Conservation (phyloP, 2,888 invertebrate genomes). For the Omphaloscelis lunosa region DNA sequence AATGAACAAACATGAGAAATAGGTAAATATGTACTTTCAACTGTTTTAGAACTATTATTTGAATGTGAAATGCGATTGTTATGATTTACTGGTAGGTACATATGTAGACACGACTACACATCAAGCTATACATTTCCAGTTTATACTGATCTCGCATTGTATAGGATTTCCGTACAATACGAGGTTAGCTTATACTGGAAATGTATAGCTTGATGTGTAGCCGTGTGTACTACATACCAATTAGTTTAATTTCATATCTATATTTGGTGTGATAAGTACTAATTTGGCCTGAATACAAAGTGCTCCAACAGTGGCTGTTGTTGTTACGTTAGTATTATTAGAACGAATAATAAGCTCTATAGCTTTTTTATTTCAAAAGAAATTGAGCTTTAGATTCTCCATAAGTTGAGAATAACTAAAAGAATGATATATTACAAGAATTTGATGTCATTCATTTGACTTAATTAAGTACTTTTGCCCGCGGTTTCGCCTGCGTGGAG, state of each 20-base stretch:
- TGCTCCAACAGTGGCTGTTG: neutral
- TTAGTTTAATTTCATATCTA: neutral
- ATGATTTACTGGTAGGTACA: neutral
- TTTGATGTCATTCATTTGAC: neutral
- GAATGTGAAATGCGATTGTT: slow-evolving; percentile 33
- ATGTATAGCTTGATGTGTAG: too few species aligned
- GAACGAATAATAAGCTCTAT: neutral
- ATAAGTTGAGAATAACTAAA: neutral
- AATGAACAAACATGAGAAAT: slow-evolving; percentile 49
- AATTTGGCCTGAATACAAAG: neutral
- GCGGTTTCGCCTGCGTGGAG: too few species aligned
- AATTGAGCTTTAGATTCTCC: neutral
- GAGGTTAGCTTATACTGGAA: too few species aligned
- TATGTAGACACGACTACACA: too few species aligned
- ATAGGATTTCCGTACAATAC: too few species aligned
- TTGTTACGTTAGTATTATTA: neutral
- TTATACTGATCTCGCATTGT: too few species aligned
- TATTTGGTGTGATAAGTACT: neutral
- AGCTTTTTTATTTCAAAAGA: neutral
- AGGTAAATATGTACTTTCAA: slow-evolving; percentile 9
- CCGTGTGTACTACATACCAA: neutral
- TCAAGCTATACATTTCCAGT: too few species aligned
- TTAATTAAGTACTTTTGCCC: neutral
- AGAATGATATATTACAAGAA: neutral
- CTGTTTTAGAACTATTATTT: slow-evolving; percentile 31